Conservation (phyloP, 2,888 invertebrate species). For the Drosophila yooni region DNA sequence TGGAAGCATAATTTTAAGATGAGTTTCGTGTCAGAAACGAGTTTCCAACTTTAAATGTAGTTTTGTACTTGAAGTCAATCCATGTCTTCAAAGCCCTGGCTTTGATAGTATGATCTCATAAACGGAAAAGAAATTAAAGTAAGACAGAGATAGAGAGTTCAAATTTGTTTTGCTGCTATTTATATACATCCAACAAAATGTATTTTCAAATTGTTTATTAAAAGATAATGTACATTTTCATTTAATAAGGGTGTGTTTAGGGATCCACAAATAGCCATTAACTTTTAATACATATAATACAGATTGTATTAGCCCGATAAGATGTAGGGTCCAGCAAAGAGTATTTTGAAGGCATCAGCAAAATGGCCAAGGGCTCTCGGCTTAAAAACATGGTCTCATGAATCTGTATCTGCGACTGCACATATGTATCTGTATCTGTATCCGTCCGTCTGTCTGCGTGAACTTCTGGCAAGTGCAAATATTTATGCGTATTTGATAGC, state of each 20-base stretch:
- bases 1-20: background rate
- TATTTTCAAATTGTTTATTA: background rate
- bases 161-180: background rate
- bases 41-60: background rate
- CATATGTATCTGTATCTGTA: constrained; percentile 31
- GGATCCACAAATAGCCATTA: background rate
- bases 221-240: background rate
- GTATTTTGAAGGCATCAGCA: constrained; percentile 15
- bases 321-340: background rate
- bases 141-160: background rate
- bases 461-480: constrained; percentile 76
- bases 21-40: background rate
- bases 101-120: background rate
- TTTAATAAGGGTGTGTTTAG: background rate
- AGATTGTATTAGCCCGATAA: background rate
- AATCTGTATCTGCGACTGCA: constrained; percentile 36
- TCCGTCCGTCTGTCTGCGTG: constrained; percentile 31
- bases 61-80: background rate
- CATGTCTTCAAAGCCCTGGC: fast-evolving
- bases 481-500: constrained; percentile 84
- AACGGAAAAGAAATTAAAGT: background rate
- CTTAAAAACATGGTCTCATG: constrained; percentile 3
- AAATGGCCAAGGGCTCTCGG: constrained; percentile 7
- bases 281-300: background rate
- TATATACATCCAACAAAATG: background rate